Evolutionary conservation across 2,888 invertebrate genomes (phyloP), one percentile per base, ranked within the genome.

Genomic region (Tortricodes alternella): DNA sequence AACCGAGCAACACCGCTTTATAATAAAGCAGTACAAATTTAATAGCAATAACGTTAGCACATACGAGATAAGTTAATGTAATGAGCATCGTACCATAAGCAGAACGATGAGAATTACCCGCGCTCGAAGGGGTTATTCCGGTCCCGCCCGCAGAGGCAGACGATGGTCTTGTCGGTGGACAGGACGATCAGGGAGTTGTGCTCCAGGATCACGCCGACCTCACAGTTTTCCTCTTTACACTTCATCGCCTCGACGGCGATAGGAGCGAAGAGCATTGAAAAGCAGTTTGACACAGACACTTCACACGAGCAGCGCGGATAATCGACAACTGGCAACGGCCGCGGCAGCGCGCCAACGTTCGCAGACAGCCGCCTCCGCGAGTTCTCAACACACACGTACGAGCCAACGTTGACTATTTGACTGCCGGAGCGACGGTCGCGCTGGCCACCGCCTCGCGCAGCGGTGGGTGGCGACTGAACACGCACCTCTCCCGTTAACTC

Each of bases 221-320:
- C 91, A 74, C 91, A 91, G 78, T 91, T 91, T 82, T 88, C 90
- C 87, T 89, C 91, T 85, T 90, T 90, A 83, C 91, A 91, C 91
- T 91, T 91, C 91, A 91, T 91, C 90, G 90, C 89, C 85, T 86
- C 86, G 62, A 80, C 82, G 86, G 88, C 89, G 89, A 90, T 87
- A 67, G 85, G 84, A 88, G 89, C 82, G 84, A 89, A 89, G 88
- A 88, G 89, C 89, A 89, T 90, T 78, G 85, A 87, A 83, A 78
- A 76, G 81, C 77, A 75, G 51, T 53, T 46, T 49, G 70, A 79
- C 81, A 83, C 83, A 70, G 75, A 76, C 83, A 85, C 83, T 80
- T 75, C 76, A 81, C 78, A 79, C 67, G 61, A 68, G 62, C 68
- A 61, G 61, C 62, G 53, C 59, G 60, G 64, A 59, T 44, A 44